Evolutionary conservation across 1,140 invertebrate genomes (phyloP).

Genomic region (Drosophila takahashii): DNA sequence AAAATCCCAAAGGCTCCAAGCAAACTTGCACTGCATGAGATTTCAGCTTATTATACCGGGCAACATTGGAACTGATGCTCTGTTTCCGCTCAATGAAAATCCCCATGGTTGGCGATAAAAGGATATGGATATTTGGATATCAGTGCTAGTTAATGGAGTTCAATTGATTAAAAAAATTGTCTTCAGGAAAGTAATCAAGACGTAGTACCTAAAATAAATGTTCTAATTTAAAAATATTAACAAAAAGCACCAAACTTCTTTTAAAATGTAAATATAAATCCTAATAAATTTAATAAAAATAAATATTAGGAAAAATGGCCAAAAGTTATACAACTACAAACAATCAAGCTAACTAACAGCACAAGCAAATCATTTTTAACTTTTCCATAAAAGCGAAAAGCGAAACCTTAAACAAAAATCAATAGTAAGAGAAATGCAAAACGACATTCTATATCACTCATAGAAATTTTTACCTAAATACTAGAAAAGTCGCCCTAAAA

Average conservation of each 20-base stretch:
- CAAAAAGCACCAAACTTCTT: no score
- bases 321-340: no score
- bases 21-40: constrained; percentile 11
- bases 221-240: no score
- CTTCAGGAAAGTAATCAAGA: no score
- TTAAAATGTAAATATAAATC: no score
- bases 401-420: constrained; percentile 31
- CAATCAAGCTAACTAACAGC: background rate
- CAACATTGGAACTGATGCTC: constrained; percentile 6
- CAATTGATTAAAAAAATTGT: no score
- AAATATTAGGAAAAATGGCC: no score
- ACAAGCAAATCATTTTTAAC: background rate
- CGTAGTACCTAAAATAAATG: no score
- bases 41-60: background rate
- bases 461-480: no score
- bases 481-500: no score
- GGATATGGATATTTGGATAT: background rate
- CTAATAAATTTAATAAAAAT: no score
- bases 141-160: background rate
- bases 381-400: constrained; percentile 13
- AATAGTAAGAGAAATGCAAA: constrained; percentile 23
- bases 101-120: background rate
- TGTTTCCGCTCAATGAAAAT: constrained; percentile 12
- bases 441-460: constrained; percentile 40
- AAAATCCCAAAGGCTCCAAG: constrained; percentile 9